Percentiles rank a stretch among this genome's conserved stretches.
These are phyloP conservation scores for Drosophila villosipedis DNA, from an alignment of 2,888 invertebrate genomes.

Conservation along the genomic window DNA sequence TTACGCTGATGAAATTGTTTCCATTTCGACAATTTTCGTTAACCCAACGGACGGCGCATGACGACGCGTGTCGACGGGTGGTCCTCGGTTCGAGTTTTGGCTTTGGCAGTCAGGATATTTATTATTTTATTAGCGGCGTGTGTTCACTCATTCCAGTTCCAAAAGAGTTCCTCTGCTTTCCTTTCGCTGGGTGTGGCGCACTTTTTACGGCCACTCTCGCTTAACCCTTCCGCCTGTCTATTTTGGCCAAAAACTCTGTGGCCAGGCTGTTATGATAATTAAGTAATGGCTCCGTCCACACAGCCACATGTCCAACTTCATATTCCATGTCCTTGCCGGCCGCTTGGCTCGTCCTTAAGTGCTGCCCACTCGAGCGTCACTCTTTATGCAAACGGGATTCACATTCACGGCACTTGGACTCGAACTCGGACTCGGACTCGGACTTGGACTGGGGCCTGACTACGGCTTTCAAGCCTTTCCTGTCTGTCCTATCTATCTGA, in stretches of 20 bases:
- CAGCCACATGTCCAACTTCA: conserved; percentile 31
- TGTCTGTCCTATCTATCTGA: conserved; percentile 10
- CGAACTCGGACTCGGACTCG: neutral
- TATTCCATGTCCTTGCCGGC: conserved; percentile 28
- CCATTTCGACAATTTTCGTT: conserved; percentile 73
- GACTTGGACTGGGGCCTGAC: neutral
- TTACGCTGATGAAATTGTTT: conserved; percentile 79
- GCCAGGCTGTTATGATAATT: conserved; percentile 76
- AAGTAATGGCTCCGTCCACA: conserved; percentile 77
- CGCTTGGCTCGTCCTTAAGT: conserved; percentile 66
- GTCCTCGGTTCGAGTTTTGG: conserved; percentile 22
- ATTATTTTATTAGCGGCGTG: conserved; percentile 81
- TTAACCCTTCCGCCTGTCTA: conserved; percentile 54
- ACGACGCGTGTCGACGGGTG: conserved; percentile 44
- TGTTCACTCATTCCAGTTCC: conserved; percentile 45
- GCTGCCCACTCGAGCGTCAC: conserved; percentile 76
- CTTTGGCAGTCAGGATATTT: conserved; percentile 70
- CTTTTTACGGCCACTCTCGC: conserved; percentile 61
- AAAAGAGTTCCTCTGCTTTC: neutral
- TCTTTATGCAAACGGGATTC: conserved; percentile 63
- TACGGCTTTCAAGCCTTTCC: conserved; percentile 4
- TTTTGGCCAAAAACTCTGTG: conserved; percentile 65
- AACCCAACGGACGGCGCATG: conserved; percentile 19
- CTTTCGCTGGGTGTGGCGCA: conserved; percentile 66
- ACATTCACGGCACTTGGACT: conserved; percentile 12